These are phyloP conservation scores for Bicyclus anynana DNA, from an alignment of 1,140 invertebrate species.

Conservation along the genomic window DNA sequence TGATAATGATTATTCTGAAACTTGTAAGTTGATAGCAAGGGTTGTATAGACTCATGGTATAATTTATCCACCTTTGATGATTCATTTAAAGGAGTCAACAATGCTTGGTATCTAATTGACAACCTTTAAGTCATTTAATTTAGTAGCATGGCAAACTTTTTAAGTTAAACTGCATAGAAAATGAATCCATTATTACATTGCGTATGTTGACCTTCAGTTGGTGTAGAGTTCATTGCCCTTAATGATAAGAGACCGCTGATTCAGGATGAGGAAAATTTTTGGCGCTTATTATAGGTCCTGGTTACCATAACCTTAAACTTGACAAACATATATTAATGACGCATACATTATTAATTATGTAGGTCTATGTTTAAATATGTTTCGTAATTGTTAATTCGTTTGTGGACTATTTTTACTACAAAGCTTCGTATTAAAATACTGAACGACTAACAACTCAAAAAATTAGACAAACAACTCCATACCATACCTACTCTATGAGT, in stretches of 20 bases:
- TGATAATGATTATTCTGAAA: too few relatives aligned
- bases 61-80: too few relatives aligned
- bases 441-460: too few relatives aligned
- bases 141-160: not conserved
- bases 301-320: constrained; percentile 24
- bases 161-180: not conserved
- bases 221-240: constrained; percentile 30
- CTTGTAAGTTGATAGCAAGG: too few relatives aligned
- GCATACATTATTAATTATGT: not conserved
- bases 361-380: not conserved
- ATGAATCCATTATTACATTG: not conserved
- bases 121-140: too few relatives aligned
- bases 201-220: constrained; percentile 23
- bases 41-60: too few relatives aligned
- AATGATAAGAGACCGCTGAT: constrained; percentile 29
- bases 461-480: too few relatives aligned
- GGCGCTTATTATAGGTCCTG: constrained; percentile 12
- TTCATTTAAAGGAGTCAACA: too few relatives aligned
- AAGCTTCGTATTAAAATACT: too few relatives aligned
- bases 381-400: not conserved
- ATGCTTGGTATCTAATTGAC: too few relatives aligned
- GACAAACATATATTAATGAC: not conserved
- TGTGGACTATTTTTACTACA: not conserved
- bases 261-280: constrained; percentile 26
- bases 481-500: too few relatives aligned